Evolutionary conservation across 2,888 invertebrate genomes (phyloP).

Genomic region (Agrochola lota): DNA sequence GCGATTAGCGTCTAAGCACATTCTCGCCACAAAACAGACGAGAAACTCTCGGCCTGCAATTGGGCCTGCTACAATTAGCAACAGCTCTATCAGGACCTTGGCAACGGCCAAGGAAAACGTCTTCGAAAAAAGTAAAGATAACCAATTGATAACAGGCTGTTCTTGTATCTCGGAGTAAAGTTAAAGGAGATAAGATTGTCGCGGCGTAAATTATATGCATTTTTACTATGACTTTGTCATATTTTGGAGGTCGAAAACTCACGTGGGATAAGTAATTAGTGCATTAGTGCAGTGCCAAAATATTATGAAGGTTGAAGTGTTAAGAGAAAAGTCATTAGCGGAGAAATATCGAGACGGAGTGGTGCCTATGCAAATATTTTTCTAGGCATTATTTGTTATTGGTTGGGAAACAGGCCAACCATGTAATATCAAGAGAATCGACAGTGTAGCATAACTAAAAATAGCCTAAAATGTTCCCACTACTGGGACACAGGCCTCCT

Average conservation of each 20-base stretch:
- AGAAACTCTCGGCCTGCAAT: background rate
- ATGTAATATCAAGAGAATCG: background rate
- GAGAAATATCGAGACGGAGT: background rate
- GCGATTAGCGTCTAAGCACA: background rate
- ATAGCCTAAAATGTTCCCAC: too few species aligned
- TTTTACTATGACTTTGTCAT: conserved; percentile 53
- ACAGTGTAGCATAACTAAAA: too few species aligned
- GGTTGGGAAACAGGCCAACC: background rate
- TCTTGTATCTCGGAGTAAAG: background rate
- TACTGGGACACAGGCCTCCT: too few species aligned
- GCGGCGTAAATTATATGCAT: conserved; percentile 4
- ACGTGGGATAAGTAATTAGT: conserved; percentile 27
- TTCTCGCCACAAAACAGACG: background rate
- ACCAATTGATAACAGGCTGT: background rate
- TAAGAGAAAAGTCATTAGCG: conserved; percentile 8
- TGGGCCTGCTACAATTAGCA: background rate
- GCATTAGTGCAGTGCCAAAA: conserved; percentile 32
- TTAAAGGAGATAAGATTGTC: conserved; percentile 15
- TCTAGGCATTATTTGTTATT: background rate
- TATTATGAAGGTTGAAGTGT: conserved; percentile 20
- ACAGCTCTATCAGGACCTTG: background rate
- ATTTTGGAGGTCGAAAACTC: conserved; percentile 45
- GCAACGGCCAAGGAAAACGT: background rate
- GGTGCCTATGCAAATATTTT: too few species aligned
- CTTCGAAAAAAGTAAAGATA: background rate